Evolutionary conservation across 1,140 invertebrate species (phyloP).

Genomic region (Coelopa frigida): DNA sequence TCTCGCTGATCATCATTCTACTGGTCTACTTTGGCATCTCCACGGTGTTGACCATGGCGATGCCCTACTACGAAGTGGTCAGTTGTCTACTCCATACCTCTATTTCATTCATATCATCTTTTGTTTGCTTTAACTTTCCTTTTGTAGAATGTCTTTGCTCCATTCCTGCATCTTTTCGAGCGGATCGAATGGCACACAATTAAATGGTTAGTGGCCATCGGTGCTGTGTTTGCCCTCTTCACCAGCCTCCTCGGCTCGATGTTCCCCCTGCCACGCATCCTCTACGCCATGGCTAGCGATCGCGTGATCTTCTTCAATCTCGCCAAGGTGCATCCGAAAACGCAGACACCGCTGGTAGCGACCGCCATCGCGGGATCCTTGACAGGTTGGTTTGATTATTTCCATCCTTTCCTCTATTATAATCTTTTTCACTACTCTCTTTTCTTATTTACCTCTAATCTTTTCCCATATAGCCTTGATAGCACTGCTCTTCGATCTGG

Average conservation of each 20-base stretch:
- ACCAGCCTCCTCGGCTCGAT: slow-evolving; percentile 79
- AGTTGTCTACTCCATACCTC: slow-evolving; percentile 9
- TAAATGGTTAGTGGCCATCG: slow-evolving; percentile 73
- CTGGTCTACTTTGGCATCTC: slow-evolving; percentile 79
- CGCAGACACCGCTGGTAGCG: slow-evolving; percentile 75
- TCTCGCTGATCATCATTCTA: slow-evolving; percentile 72
- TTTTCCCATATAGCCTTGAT: slow-evolving; percentile 57
- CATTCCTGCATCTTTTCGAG: slow-evolving; percentile 76
- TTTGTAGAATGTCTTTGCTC: slow-evolving; percentile 64
- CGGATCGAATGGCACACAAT: slow-evolving; percentile 64
- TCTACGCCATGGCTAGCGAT: slow-evolving; percentile 87
- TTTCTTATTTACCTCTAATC: slow-evolving; percentile 20
- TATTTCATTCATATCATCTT: neutral
- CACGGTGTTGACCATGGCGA: slow-evolving; percentile 82
- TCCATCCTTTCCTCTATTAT: neutral
- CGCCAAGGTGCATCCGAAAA: slow-evolving; percentile 59
- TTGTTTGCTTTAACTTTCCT: slow-evolving; percentile 10
- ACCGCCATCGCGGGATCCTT: slow-evolving; percentile 71
- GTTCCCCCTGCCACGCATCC: slow-evolving; percentile 79
- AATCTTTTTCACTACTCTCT: neutral
- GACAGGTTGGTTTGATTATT: slow-evolving; percentile 24
- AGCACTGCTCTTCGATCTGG: slow-evolving; percentile 80
- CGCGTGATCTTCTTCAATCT: slow-evolving; percentile 74
- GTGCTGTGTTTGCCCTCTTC: slow-evolving; percentile 71
- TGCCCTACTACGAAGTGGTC: slow-evolving; percentile 81